Conservation (phyloP, 37 sponge, comb jelly and placozoan species). For the Halichondria panicea region DNA sequence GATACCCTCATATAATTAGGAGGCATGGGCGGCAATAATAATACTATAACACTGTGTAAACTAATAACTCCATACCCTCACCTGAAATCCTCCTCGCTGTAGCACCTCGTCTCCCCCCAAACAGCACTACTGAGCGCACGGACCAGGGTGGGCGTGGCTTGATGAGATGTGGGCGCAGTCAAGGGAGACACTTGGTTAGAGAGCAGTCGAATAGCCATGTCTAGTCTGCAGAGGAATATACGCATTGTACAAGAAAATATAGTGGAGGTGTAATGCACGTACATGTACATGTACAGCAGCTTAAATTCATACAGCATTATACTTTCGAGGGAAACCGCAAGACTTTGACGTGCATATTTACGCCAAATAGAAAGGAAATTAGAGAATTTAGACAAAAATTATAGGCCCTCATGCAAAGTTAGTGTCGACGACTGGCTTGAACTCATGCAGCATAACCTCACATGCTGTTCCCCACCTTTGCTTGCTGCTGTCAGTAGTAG, state of each 20-base stretch:
- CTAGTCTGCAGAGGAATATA: slow-evolving; percentile 1
- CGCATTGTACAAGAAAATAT: too few relatives aligned
- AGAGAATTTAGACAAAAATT: not conserved
- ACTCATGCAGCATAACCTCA: not conserved
- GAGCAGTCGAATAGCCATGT: slow-evolving; percentile 20
- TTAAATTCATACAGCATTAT: too few relatives aligned
- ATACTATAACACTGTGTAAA: too few relatives aligned
- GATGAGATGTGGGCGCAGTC: not conserved
- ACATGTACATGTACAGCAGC: too few relatives aligned
- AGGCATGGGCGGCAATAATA: too few relatives aligned
- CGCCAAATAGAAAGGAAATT: not conserved
- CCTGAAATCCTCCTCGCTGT: slow-evolving; percentile 15
- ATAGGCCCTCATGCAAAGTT: not conserved
- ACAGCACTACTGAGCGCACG: slow-evolving; percentile 31
- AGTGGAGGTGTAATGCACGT: too few relatives aligned
- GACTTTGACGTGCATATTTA: too few relatives aligned
- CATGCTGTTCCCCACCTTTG: slow-evolving; percentile 23
- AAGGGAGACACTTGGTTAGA: slow-evolving; percentile 12
- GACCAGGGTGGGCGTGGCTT: slow-evolving; percentile 30
- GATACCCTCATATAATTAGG: too few relatives aligned
- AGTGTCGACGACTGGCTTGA: not conserved
- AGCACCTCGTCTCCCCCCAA: slow-evolving; percentile 15
- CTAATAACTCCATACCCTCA: too few relatives aligned
- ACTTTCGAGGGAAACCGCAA: too few relatives aligned
- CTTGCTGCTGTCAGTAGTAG: not conserved